Conservation (phyloP, 2,113 vertebrate genomes). For the Guaruba guarouba region DNA sequence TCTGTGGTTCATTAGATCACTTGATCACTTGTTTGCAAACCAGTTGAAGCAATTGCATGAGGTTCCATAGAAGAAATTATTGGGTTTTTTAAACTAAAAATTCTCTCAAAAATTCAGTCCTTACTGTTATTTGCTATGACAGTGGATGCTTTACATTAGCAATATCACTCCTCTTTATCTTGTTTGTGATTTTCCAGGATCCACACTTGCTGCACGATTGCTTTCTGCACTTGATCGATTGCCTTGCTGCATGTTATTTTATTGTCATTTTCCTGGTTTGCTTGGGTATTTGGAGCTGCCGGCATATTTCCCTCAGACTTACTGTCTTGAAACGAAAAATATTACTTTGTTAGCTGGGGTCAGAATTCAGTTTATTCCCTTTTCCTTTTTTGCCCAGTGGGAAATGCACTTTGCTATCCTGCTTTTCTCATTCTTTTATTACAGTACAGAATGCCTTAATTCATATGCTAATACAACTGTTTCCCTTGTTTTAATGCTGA, state of each 20-base stretch:
- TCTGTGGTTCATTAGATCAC: background rate
- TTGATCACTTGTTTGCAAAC: background rate
- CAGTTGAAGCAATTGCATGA: background rate
- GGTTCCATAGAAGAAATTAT: background rate
- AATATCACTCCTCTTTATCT: background rate
- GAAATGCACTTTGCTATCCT: background rate
- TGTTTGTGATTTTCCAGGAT: background rate
- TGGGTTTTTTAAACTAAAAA: background rate
- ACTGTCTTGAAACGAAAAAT: background rate
- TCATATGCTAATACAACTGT: background rate
- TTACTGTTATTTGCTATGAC: background rate
- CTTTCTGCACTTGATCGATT: background rate
- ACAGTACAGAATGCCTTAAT: background rate
- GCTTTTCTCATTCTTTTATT: background rate
- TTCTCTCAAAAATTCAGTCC: background rate
- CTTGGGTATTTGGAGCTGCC: background rate
- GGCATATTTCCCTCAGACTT: background rate
- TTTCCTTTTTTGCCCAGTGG: background rate
- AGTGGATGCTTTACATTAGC: background rate
- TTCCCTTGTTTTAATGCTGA: background rate
- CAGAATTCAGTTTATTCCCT: background rate
- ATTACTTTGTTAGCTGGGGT: background rate
- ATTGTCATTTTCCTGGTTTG: background rate
- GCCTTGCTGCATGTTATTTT: background rate
- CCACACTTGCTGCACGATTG: background rate